These are phyloP conservation scores for Taphrorychus bicolor DNA, from an alignment of 2,888 invertebrate species.

Conservation along the genomic window DNA sequence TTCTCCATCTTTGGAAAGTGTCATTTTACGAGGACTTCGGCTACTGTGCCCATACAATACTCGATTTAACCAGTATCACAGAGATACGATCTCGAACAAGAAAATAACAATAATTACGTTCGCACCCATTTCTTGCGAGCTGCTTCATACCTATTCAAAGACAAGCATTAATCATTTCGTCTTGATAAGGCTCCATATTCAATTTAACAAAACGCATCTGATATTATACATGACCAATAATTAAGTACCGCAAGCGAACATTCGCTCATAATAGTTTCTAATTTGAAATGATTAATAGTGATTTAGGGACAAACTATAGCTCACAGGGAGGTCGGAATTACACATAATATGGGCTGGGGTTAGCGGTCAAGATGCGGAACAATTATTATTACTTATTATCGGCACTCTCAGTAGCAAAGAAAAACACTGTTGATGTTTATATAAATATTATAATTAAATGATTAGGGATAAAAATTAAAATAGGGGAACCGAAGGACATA, in stretches of 20 bases:
- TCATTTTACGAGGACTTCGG: too few species aligned
- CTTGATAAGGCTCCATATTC: constrained; percentile 41
- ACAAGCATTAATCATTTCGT: constrained; percentile 32
- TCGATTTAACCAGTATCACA: not conserved
- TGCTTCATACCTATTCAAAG: constrained; percentile 24
- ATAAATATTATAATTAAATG: constrained; percentile 33
- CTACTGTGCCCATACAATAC: not conserved
- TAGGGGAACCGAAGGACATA: constrained; percentile 40
- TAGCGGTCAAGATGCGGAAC: too few species aligned
- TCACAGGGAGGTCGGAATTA: too few species aligned
- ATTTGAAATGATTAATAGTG: constrained; percentile 55
- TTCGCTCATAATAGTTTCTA: constrained; percentile 52
- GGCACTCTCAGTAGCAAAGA: too few species aligned
- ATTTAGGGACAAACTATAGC: too few species aligned
- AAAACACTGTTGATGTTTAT: constrained; percentile 4
- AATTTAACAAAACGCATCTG: constrained; percentile 47
- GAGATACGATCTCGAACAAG: constrained; percentile 8
- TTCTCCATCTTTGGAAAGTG: too few species aligned
- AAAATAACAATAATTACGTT: constrained; percentile 25
- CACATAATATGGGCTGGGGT: too few species aligned
- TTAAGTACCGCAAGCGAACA: constrained; percentile 50
- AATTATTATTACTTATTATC: too few species aligned
- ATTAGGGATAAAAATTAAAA: constrained; percentile 32
- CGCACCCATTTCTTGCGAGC: constrained; percentile 23
- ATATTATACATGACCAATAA: constrained; percentile 53